phyloP scores from a whole-genome alignment of 2,797 vertebrate genomes.

The Pogonophryne albipinna region DNA sequence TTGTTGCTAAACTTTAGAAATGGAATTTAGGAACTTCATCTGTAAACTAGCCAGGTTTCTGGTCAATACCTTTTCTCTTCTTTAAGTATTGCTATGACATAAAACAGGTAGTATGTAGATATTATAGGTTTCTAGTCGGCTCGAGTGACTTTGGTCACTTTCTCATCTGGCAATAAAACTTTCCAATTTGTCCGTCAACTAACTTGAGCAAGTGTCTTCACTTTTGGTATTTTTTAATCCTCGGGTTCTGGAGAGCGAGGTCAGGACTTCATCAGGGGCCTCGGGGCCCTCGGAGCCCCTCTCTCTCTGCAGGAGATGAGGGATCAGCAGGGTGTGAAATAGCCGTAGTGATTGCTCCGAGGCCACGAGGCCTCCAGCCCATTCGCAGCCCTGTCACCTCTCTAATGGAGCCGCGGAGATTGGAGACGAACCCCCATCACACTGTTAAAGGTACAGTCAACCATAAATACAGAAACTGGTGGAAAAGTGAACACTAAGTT shows the following conservation, averaged over 20 bases:
- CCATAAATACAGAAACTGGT: slow-evolving; percentile 5
- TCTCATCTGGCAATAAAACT: slow-evolving; percentile 53
- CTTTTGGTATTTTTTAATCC: slow-evolving; percentile 47
- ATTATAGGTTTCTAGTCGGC: background rate
- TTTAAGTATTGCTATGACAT: background rate
- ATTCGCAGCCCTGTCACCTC: slow-evolving; percentile 74
- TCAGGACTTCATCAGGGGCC: slow-evolving; percentile 70
- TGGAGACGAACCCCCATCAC: slow-evolving; percentile 45
- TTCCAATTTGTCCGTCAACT: slow-evolving; percentile 46
- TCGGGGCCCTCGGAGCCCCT: slow-evolving; percentile 47
- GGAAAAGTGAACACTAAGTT: background rate
- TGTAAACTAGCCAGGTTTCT: background rate
- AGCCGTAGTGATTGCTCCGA: slow-evolving; percentile 73
- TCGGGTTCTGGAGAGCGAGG: slow-evolving; percentile 47
- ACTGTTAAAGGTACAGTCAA: slow-evolving; percentile 46
- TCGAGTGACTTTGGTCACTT: slow-evolving; percentile 4
- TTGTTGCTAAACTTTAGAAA: background rate
- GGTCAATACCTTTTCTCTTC: background rate
- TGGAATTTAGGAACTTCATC: background rate
- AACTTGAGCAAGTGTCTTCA: slow-evolving; percentile 31
- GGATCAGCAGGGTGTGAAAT: slow-evolving; percentile 81
- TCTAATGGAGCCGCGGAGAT: slow-evolving; percentile 69
- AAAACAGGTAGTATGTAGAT: background rate
- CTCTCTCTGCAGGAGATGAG: slow-evolving; percentile 69
- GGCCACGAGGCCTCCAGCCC: slow-evolving; percentile 67